A percentile compares a stretch with the other conserved stretches of the same genome.
These are phyloP conservation scores for Siniperca chuatsi DNA, from an alignment of 2,113 vertebrate genomes.

Conservation along the genomic window DNA sequence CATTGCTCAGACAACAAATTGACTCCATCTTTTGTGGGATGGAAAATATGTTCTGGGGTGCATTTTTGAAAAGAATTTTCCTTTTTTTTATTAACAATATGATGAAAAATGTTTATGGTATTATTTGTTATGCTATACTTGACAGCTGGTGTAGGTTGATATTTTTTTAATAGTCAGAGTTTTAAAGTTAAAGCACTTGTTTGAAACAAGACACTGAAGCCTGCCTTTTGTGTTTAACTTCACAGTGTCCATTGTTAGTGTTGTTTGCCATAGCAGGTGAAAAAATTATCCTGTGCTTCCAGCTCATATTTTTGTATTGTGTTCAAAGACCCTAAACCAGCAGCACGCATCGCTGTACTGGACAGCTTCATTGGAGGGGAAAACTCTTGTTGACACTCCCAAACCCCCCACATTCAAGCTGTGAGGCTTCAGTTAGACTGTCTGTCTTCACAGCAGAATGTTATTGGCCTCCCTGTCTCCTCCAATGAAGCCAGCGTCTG, in stretches of 20 bases:
- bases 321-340: conserved; percentile 44
- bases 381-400: neutral
- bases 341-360: neutral
- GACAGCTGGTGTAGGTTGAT: conserved; percentile 58
- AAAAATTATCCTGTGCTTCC: conserved; percentile 43
- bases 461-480: neutral
- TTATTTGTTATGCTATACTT: conserved; percentile 40
- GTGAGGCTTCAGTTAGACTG: conserved; percentile 24
- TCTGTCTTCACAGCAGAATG: conserved; percentile 9
- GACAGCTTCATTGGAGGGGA: conserved; percentile 32
- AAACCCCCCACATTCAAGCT: neutral
- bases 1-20: conserved; percentile 25
- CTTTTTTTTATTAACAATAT: conserved; percentile 42
- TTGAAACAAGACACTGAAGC: conserved; percentile 29
- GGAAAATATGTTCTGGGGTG: conserved; percentile 27
- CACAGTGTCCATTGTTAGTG: conserved; percentile 29
- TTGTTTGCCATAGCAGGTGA: conserved; percentile 64
- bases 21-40: conserved; percentile 28
- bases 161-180: conserved; percentile 22
- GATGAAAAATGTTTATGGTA: conserved; percentile 34
- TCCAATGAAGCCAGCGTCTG: conserved; percentile 33
- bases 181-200: conserved; percentile 52
- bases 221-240: conserved; percentile 53
- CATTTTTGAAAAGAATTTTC: conserved; percentile 44
- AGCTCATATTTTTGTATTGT: conserved; percentile 55